Evolutionary conservation across 2,113 vertebrate genomes (phyloP).

Genomic region (Thalassoma bifasciatum): DNA sequence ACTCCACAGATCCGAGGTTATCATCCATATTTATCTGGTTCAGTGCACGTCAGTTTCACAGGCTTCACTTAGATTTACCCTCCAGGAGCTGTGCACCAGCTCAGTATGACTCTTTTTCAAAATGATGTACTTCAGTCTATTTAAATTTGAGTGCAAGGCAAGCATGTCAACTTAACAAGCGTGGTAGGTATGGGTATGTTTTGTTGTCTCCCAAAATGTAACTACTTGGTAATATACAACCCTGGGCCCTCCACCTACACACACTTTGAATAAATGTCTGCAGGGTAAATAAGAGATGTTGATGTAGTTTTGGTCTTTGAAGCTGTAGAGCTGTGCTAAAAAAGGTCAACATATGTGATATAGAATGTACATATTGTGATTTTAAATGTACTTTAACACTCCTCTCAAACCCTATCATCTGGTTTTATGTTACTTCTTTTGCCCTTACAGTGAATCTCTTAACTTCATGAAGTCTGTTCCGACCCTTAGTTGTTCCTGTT

Average conservation of each 20-base stretch:
- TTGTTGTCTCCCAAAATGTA: background rate
- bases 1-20: background rate
- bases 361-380: background rate
- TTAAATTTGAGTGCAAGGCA: background rate
- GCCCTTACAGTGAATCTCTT: no score
- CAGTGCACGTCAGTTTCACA: background rate
- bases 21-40: slow-evolving; percentile 22
- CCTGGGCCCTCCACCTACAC: background rate
- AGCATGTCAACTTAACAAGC: background rate
- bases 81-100: background rate
- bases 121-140: background rate
- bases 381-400: no score
- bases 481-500: slow-evolving; percentile 12
- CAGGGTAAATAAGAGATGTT: background rate
- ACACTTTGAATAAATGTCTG: background rate
- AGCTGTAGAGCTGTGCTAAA: background rate
- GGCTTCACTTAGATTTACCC: slow-evolving; percentile 1
- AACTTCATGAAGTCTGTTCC: slow-evolving; percentile 21
- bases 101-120: background rate
- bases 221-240: background rate
- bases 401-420: no score
- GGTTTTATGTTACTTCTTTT: no score
- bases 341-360: background rate
- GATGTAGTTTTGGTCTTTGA: background rate
- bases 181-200: background rate